phyloP scores from a whole-genome alignment of 2,113 vertebrate genomes.

The Anas platyrhynchos region DNA sequence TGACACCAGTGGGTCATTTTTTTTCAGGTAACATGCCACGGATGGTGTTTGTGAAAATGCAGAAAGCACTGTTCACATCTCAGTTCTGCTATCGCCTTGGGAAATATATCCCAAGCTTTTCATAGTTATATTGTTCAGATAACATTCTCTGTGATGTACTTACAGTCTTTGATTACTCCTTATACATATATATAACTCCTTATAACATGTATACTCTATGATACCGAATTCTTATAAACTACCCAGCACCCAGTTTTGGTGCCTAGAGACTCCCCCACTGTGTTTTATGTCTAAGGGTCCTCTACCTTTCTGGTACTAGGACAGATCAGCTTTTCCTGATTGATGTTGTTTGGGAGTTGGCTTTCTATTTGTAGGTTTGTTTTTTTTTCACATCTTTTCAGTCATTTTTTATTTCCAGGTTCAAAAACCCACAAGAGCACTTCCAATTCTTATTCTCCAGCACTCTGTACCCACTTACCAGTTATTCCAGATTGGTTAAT shows the following conservation, averaged over 20 bases:
- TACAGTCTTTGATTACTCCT: background rate
- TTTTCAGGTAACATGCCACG: background rate
- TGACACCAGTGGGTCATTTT: background rate
- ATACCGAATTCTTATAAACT: background rate
- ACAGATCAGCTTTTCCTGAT: background rate
- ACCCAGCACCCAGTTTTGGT: background rate
- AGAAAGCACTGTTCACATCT: background rate
- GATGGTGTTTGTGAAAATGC: background rate
- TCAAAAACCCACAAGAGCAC: background rate
- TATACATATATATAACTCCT: too few relatives aligned
- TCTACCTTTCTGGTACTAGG: background rate
- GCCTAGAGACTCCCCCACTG: background rate
- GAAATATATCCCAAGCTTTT: background rate
- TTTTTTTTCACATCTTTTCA: background rate
- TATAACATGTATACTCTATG: too few relatives aligned
- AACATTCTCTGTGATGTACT: background rate
- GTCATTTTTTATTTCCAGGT: background rate
- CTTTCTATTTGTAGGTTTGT: background rate
- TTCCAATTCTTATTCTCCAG: background rate
- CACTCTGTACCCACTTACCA: background rate
- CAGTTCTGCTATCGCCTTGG: background rate
- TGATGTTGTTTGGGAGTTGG: background rate
- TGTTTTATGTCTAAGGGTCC: background rate
- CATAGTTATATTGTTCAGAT: background rate
- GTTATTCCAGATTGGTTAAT: background rate